These are phyloP conservation scores for Agrochola lychnidis DNA, from an alignment of 2,888 invertebrate species.

Conservation along the genomic window DNA sequence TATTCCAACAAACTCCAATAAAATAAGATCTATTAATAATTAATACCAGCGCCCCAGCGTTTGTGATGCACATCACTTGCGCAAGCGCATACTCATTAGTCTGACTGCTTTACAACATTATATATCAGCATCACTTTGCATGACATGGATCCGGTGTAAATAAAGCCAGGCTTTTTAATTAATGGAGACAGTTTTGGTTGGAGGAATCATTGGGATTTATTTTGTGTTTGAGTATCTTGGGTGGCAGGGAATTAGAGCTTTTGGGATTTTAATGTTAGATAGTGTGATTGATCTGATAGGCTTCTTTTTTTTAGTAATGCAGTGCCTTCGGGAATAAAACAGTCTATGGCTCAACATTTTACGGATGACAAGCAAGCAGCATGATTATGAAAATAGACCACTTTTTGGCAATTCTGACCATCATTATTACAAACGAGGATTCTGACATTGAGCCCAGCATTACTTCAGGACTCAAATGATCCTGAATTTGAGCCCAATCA, in stretches of 20 bases:
- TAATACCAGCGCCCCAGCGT: conserved; percentile 61
- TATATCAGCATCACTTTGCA: conserved; percentile 75
- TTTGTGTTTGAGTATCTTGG: conserved; percentile 18
- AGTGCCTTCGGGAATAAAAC: neutral
- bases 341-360: no score
- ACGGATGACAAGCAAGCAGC: no score
- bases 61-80: conserved; percentile 66
- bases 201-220: conserved; percentile 34
- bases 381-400: conserved; percentile 17
- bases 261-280: conserved; percentile 2
- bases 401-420: conserved; percentile 33
- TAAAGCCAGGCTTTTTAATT: conserved; percentile 58
- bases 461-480: conserved; percentile 35
- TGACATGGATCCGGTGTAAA: conserved; percentile 69
- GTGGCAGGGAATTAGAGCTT: conserved; percentile 17
- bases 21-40: conserved; percentile 63
- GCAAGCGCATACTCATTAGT: conserved; percentile 78
- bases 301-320: neutral
- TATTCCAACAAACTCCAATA: conserved; percentile 52
- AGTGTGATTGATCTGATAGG: neutral
- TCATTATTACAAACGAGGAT: conserved; percentile 10
- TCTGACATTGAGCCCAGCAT: conserved; percentile 38
- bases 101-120: conserved; percentile 83
- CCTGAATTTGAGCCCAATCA: conserved; percentile 44
- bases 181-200: conserved; percentile 54